Conservation (phyloP, 2,888 invertebrate species). For the Mimumesa dahlbomi region DNA sequence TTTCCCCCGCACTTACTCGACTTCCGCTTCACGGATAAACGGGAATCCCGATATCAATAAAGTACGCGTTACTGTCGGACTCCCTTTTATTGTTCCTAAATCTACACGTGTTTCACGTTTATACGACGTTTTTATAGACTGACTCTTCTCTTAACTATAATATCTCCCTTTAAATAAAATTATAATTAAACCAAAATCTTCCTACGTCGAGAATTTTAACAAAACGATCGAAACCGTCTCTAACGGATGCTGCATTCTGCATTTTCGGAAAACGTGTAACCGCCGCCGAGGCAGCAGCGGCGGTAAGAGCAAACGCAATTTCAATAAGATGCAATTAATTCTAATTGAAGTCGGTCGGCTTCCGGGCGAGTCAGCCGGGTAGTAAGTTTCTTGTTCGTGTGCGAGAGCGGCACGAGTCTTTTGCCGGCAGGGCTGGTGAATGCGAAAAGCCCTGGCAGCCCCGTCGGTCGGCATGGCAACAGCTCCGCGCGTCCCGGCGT, state of each 20-base stretch:
- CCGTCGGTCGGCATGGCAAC: constrained; percentile 80
- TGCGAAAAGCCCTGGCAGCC: constrained; percentile 73
- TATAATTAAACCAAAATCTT: too few relatives aligned
- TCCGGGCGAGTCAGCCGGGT: not conserved
- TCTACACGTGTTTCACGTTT: constrained; percentile 16
- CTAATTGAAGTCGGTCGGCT: constrained; percentile 1
- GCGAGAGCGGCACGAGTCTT: constrained; percentile 52
- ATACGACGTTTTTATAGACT: not conserved
- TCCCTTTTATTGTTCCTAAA: constrained; percentile 30
- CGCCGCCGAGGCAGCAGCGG: too few relatives aligned
- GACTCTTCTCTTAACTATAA: too few relatives aligned
- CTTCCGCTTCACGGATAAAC: constrained; percentile 44
- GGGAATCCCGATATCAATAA: constrained; percentile 34
- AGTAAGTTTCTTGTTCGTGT: constrained; percentile 50
- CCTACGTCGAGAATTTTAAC: too few relatives aligned
- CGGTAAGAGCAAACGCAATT: not conserved
- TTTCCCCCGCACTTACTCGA: constrained; percentile 11
- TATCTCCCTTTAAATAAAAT: too few relatives aligned
- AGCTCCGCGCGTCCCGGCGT: constrained; percentile 79
- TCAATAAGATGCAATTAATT: not conserved
- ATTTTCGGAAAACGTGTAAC: too few relatives aligned
- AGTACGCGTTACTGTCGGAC: constrained; percentile 7
- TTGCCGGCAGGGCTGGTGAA: constrained; percentile 52
- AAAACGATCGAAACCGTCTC: too few relatives aligned
- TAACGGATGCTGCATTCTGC: too few relatives aligned